Base-by-base conservation (phyloP, 2,113 vertebrate genomes). In the Natator depressus region DNA sequence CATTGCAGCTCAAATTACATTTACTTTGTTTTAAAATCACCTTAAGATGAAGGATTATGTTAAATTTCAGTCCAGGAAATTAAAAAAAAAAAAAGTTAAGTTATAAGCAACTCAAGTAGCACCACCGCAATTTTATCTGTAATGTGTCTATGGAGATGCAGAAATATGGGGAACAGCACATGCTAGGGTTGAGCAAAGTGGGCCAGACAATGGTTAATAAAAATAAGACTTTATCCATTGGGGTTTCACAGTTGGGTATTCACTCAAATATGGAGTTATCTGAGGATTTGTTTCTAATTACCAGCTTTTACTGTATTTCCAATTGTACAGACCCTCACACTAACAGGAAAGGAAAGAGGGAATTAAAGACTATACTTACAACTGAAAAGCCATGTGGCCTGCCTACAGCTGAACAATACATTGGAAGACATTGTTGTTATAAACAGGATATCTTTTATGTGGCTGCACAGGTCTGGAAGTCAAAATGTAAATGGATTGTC, bases 381-480 rank as follows among this genome's bases (percentile, higher is more conserved):
- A 96, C 72, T 2, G 85, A 96, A 97, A 96, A 94, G 95, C 93
- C 94, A 90, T 93, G 91, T 96, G 97, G 88, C 93, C 94, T 87
- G 87, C 94, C 78, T 95, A 5, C 72, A 95, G 95, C 86, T 89
- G 90, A 97, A 97, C 96, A 97, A 97, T 95, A 92, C 89, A 24
- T 46, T 93, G 50, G 91, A 95, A 92, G 87, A 88, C 92, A 89
- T 0, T 12, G 87, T 87, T 95, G 9, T 94, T 78, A 94, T 96
- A 97, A 98, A 98, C 88, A 97, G 93, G 97, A 96, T 97, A 94
- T 97, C 89, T 96, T 96, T 91, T 96, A 97, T 94, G 95, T 57
- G 96, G 90, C 89, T 94, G 94, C 82, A 54, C 65, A n/a, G 88
- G 53, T 89, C 91, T 65, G 53, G 62, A 93, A 96, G 95, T 95